phyloP scores from a whole-genome alignment of 2,797 vertebrate genomes.

The Luscinia megarhynchos region DNA sequence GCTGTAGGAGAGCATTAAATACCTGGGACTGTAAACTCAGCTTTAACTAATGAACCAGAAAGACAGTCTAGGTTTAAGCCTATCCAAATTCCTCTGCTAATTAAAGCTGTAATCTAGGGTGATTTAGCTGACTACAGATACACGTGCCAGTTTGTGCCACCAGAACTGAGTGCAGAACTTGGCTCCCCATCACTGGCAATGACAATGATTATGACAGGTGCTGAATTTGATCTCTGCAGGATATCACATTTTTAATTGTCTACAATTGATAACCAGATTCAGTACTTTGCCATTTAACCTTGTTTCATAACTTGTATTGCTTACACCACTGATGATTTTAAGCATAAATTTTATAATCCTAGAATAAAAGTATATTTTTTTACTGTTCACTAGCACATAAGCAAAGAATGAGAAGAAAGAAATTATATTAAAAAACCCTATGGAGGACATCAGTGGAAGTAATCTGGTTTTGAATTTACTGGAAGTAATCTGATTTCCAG shows the following conservation, averaged over 20 bases:
- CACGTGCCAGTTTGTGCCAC: not conserved
- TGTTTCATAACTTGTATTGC: not conserved
- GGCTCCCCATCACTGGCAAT: not conserved
- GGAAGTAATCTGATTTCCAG: conserved; percentile 2
- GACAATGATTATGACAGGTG: not conserved
- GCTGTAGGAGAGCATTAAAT: not conserved
- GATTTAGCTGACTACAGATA: not conserved
- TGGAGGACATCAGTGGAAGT: not conserved
- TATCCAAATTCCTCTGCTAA: not conserved
- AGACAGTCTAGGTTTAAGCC: not conserved
- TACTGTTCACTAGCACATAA: not conserved
- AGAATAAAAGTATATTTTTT: not conserved
- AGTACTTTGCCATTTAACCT: not conserved
- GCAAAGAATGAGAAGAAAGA: not conserved
- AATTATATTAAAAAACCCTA: not conserved
- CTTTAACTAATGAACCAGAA: conserved; percentile 18
- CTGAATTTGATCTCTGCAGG: not conserved
- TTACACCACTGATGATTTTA: not conserved
- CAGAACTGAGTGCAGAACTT: not conserved
- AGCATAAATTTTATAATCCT: not conserved
- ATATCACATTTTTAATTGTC: not conserved
- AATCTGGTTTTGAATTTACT: conserved; percentile 1
- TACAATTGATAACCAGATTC: not conserved
- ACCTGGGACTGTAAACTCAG: not conserved
- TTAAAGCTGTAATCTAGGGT: not conserved